A percentile compares a stretch with the other conserved stretches of the same genome.
Conservation (phyloP, 2,797 vertebrate species). For the Hypotaenidia philippensis region DNA sequence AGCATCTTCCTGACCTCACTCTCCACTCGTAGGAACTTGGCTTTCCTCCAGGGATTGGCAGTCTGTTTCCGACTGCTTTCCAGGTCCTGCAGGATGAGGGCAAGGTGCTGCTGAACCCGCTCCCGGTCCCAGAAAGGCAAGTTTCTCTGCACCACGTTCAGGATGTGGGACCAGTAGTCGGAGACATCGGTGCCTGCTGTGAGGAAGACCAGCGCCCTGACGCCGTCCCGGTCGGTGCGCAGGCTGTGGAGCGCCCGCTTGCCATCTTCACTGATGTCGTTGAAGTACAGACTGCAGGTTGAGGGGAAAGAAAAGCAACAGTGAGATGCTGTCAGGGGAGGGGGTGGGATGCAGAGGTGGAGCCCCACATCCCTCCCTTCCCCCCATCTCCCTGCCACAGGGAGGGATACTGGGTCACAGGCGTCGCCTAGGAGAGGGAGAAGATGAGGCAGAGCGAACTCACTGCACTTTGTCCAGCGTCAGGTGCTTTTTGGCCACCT, state of each 20-base stretch:
- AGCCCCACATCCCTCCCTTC: background rate
- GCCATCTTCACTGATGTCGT: slow-evolving; percentile 89
- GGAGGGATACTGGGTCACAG: background rate
- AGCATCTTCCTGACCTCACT: slow-evolving; percentile 86
- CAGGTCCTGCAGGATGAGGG: slow-evolving; percentile 90
- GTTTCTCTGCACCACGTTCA: slow-evolving; percentile 88
- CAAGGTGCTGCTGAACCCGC: slow-evolving; percentile 87
- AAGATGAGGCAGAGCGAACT: slow-evolving; percentile 41
- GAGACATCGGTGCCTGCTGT: slow-evolving; percentile 90
- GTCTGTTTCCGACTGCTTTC: slow-evolving; percentile 90
- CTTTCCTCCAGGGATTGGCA: slow-evolving; percentile 88
- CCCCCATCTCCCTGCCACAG: fast-evolving
- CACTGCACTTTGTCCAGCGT: slow-evolving; percentile 92
- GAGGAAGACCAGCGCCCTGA: slow-evolving; percentile 90
- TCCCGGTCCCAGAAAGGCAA: slow-evolving; percentile 88
- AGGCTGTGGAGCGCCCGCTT: slow-evolving; percentile 84
- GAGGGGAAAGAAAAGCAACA: background rate
- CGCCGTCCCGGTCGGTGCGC: slow-evolving; percentile 68
- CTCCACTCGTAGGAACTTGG: slow-evolving; percentile 90
- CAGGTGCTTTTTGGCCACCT: slow-evolving; percentile 88
- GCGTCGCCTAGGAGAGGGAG: too few species aligned
- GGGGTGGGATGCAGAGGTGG: background rate
- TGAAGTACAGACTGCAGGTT: slow-evolving; percentile 90
- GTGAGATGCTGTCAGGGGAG: background rate
- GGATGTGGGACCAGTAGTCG: slow-evolving; percentile 91